Conservation (phyloP, 2,888 invertebrate genomes). For the Branchipolynoe longqiensis region DNA sequence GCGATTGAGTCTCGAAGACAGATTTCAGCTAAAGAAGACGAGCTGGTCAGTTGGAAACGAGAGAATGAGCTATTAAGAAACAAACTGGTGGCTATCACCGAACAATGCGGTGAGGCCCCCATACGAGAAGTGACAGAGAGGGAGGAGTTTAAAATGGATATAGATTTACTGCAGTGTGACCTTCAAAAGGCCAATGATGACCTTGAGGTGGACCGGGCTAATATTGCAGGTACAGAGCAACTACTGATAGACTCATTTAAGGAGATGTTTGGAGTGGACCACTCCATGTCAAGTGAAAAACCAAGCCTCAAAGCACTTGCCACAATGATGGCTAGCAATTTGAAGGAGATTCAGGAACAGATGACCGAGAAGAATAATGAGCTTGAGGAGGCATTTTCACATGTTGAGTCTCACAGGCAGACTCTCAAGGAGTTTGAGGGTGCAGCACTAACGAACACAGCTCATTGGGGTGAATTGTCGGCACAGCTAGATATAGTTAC, state of each 20-base stretch:
- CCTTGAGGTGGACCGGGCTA: not conserved
- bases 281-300: not conserved
- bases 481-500: not conserved
- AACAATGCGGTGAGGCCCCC: not conserved
- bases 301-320: not conserved
- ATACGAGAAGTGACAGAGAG: not conserved
- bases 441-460: not conserved
- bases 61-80: conserved; percentile 59
- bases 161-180: conserved; percentile 33
- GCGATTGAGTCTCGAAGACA: not conserved
- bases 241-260: not conserved
- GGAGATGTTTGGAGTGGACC: not conserved
- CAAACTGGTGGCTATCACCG: conserved; percentile 35
- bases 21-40: conserved; percentile 34
- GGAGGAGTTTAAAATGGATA: conserved; percentile 16
- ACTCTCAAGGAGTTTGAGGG: not conserved
- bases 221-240: not conserved
- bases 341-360: not conserved
- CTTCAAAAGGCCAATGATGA: conserved; percentile 8
- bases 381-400: not conserved
- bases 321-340: not conserved
- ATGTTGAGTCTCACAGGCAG: not conserved
- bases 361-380: not conserved
- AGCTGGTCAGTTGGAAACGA: conserved; percentile 66
- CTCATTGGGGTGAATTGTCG: not conserved